Conservation (phyloP, 2,888 invertebrate genomes). For the Entomobrya multifasciata region DNA sequence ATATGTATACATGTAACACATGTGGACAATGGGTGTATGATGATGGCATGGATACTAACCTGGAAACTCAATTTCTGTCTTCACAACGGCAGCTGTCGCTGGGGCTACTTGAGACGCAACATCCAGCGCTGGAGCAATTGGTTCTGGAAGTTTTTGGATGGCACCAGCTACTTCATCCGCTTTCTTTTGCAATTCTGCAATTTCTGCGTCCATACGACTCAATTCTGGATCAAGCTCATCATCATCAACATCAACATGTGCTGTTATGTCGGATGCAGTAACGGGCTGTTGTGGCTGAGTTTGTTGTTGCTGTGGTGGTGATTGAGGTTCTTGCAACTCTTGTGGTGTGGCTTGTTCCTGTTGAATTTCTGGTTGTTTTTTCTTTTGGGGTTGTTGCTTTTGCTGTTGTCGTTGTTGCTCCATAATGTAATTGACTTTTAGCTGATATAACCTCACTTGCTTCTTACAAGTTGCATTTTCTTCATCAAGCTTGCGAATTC, state of each 20-base stretch:
- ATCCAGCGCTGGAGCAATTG: not conserved
- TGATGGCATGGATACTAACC: conserved; percentile 2
- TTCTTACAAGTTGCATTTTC: conserved; percentile 57
- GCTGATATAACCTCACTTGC: conserved; percentile 65
- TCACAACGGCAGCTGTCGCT: conserved; percentile 2
- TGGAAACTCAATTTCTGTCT: conserved; percentile 63
- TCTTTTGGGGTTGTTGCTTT: conserved; percentile 18
- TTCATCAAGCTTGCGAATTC: conserved; percentile 55
- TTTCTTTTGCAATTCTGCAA: conserved; percentile 53
- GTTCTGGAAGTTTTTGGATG: conserved; percentile 40
- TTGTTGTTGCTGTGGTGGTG: conserved; percentile 10
- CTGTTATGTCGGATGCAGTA: not conserved
- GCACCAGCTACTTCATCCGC: conserved; percentile 47
- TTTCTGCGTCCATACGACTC: conserved; percentile 62
- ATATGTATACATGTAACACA: no score
- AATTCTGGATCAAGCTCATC: conserved; percentile 59
- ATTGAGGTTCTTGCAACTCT: not conserved
- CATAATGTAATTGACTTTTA: conserved; percentile 60
- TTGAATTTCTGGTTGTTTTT: conserved; percentile 36
- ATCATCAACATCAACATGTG: conserved; percentile 16
- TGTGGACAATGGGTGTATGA: not conserved
- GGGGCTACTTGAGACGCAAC: not conserved
- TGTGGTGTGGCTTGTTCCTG: no score
- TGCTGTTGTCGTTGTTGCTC: conserved; percentile 13
- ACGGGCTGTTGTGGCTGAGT: conserved; percentile 4